Percentiles rank a stretch among this genome's conserved stretches.
Conservation (phyloP, 2,797 vertebrate species). For the Epinephelus malabaricus region DNA sequence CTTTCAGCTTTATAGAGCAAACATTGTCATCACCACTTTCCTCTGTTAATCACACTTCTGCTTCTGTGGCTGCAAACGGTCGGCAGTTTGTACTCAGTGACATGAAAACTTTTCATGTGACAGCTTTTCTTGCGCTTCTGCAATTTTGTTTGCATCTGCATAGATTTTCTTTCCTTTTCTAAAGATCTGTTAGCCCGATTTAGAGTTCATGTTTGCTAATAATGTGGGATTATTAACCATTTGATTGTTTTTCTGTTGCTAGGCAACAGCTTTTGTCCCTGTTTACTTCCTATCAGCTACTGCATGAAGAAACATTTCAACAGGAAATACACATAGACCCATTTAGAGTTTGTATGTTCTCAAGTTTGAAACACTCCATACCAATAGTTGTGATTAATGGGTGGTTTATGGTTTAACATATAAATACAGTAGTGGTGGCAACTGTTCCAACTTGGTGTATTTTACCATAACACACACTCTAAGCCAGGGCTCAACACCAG, state of each 20-base stretch:
- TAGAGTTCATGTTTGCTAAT: neutral
- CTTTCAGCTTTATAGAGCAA: neutral
- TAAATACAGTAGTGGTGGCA: neutral
- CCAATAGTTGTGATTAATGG: neutral
- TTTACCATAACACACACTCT: no score
- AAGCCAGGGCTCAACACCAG: no score
- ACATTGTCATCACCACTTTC: neutral
- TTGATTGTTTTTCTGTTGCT: no score
- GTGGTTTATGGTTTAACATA: neutral
- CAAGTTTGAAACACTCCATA: neutral
- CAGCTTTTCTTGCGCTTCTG: neutral
- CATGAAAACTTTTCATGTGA: constrained; percentile 17
- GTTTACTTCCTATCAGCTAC: no score
- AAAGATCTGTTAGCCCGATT: neutral
- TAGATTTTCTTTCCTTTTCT: neutral
- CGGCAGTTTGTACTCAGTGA: neutral
- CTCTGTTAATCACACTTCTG: constrained; percentile 68
- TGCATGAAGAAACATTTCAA: no score
- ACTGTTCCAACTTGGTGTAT: no score
- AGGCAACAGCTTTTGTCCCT: no score
- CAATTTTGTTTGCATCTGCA: neutral
- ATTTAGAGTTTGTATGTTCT: no score
- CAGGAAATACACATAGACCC: no score
- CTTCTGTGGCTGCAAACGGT: constrained; percentile 52
- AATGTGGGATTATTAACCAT: neutral